These are phyloP conservation scores for Polyommatus iphigenia DNA, from an alignment of 2,888 invertebrate species.

Conservation along the genomic window DNA sequence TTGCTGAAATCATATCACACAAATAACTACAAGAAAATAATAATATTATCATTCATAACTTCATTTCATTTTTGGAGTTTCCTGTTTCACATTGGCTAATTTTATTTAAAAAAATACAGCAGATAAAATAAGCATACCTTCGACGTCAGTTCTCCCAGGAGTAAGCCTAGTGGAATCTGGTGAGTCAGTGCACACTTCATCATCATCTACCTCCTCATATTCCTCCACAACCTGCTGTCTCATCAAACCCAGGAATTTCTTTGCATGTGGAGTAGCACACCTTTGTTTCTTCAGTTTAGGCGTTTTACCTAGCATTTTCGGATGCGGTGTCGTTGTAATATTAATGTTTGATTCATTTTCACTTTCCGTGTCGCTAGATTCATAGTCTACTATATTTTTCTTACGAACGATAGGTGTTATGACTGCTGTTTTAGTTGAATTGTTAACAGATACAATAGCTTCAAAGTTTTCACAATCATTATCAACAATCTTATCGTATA, in stretches of 20 bases:
- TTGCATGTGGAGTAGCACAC: constrained; percentile 64
- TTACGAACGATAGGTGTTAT: constrained; percentile 67
- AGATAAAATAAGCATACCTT: constrained; percentile 47
- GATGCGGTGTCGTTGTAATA: constrained; percentile 52
- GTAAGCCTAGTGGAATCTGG: constrained; percentile 50
- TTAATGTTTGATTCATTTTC: constrained; percentile 47
- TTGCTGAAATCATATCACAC: constrained; percentile 40
- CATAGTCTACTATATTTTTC: constrained; percentile 67
- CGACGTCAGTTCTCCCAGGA: constrained; percentile 52
- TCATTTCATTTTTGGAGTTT: no score
- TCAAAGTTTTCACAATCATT: constrained; percentile 56
- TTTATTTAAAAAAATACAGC: background rate
- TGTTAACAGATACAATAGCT: constrained; percentile 59
- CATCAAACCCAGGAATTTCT: constrained; percentile 57
- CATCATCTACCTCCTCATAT: constrained; percentile 51
- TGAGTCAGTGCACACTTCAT: constrained; percentile 48
- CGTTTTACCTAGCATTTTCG: constrained; percentile 55
- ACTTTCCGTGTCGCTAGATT: constrained; percentile 61
- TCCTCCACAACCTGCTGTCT: constrained; percentile 60
- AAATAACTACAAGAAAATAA: background rate
- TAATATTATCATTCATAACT: no score
- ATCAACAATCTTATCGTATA: constrained; percentile 57
- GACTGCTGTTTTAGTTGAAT: constrained; percentile 62
- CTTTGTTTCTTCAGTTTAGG: constrained; percentile 57
- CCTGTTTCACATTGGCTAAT: no score